Conservation (phyloP, 2,113 vertebrate genomes). For the human (Homo sapiens) region DNA sequence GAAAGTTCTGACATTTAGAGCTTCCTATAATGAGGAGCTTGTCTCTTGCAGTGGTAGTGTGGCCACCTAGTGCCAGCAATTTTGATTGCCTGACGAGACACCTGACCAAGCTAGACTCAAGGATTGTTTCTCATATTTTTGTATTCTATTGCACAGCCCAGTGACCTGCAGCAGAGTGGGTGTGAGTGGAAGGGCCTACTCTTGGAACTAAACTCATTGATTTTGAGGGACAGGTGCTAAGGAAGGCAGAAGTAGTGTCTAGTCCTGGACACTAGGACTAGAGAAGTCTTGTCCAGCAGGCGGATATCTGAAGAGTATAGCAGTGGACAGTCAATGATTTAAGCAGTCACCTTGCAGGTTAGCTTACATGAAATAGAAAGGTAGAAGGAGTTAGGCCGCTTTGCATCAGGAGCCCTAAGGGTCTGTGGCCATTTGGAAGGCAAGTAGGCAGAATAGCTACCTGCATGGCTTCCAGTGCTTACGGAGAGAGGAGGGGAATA, state of each 20-base stretch:
- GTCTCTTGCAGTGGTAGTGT: background rate
- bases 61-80: background rate
- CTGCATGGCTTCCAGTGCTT: background rate
- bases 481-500: background rate
- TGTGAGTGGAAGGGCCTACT: background rate
- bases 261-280: no score
- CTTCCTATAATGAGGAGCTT: background rate
- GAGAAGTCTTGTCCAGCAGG: background rate
- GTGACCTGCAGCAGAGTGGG: no score
- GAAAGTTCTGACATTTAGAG: background rate
- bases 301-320: background rate
- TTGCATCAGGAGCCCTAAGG: background rate
- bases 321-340: background rate
- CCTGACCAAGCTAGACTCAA: background rate
- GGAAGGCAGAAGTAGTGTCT: background rate
- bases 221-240: background rate
- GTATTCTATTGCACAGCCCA: background rate
- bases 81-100: accelerated
- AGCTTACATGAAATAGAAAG: background rate
- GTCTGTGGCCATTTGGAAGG: background rate
- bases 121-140: background rate
- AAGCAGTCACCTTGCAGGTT: no score
- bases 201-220: background rate
- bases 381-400: background rate
- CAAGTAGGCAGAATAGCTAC: accelerated